A percentile compares a stretch with the other conserved stretches of the same genome.
These are phyloP conservation scores for Heterotilapia buettikoferi DNA, from an alignment of 2,113 vertebrate species.

Conservation along the genomic window DNA sequence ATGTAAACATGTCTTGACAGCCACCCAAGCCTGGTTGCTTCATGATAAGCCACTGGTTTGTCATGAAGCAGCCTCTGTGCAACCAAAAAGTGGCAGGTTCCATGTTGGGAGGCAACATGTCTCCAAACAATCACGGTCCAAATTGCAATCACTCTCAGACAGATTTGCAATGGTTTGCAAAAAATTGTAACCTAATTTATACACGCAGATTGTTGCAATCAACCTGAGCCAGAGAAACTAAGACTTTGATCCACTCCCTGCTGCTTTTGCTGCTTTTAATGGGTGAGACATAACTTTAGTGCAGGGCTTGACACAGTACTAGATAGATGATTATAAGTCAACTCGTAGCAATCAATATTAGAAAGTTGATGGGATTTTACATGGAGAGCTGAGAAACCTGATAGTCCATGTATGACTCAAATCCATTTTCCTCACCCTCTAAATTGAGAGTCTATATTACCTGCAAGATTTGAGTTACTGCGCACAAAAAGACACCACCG, in stretches of 20 bases:
- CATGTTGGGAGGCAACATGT: not conserved
- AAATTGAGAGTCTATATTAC: not conserved
- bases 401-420: not conserved
- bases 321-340: not conserved
- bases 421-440: not conserved
- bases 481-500: not conserved
- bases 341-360: not conserved
- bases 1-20: not conserved
- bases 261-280: not conserved
- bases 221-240: not conserved
- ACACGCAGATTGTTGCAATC: not conserved
- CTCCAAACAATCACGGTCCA: not conserved
- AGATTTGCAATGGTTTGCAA: not conserved
- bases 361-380: not conserved
- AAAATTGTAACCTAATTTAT: not conserved
- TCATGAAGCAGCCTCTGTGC: not conserved
- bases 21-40: not conserved
- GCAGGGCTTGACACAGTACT: not conserved
- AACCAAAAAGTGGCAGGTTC: not conserved
- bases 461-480: not conserved
- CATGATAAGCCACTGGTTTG: accelerated
- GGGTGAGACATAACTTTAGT: not conserved
- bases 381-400: not conserved
- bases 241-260: not conserved
- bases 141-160: not conserved